phyloP scores from a whole-genome alignment of 2,113 vertebrate species.

The Jacana jacana region DNA sequence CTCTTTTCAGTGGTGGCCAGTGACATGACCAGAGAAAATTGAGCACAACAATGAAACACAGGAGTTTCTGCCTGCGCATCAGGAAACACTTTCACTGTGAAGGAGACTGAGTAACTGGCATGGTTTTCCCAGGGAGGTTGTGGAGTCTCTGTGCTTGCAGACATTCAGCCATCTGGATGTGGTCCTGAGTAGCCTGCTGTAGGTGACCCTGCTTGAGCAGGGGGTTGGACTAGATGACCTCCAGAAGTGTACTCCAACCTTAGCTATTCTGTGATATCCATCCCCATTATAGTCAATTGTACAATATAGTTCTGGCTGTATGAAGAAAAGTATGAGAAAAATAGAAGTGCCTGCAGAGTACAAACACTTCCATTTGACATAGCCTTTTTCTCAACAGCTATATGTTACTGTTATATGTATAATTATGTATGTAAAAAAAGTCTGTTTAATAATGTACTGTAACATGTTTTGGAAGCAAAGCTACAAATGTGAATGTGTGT shows the following conservation, averaged over 20 bases:
- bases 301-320: not conserved
- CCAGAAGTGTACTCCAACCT: not conserved
- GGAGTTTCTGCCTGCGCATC: not conserved
- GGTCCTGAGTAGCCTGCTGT: not conserved
- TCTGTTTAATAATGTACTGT: not conserved
- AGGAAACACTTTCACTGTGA: not conserved
- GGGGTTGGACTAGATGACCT: not conserved
- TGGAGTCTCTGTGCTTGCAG: not conserved
- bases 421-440: not conserved
- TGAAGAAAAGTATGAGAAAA: not conserved
- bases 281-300: not conserved
- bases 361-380: not conserved
- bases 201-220: not conserved
- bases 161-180: not conserved
- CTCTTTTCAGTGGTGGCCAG: not conserved
- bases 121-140: not conserved
- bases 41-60: not conserved
- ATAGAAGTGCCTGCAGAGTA: not conserved
- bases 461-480: not conserved
- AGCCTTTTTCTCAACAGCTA: not conserved
- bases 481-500: not conserved
- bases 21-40: not conserved
- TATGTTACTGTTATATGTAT: not conserved
- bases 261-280: not conserved
- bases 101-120: not conserved